These are phyloP conservation scores for Asobara japonica DNA, from an alignment of 1,140 invertebrate species.

Conservation along the genomic window DNA sequence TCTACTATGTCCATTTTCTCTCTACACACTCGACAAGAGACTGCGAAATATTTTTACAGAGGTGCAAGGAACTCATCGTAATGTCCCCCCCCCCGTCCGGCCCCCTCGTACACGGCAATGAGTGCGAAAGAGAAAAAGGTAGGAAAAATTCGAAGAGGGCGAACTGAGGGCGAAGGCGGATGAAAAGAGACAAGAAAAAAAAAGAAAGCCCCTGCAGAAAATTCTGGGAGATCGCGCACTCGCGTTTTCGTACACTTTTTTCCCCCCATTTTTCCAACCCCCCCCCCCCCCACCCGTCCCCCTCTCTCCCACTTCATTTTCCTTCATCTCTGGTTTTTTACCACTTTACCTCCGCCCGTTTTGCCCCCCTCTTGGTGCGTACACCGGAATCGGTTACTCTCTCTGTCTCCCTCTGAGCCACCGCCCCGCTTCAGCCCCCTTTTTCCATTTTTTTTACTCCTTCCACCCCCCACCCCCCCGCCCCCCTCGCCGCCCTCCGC, in stretches of 20 bases:
- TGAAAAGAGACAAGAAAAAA: background rate
- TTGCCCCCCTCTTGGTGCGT: conserved; percentile 48
- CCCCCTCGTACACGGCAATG: no score
- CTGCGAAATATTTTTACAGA: conserved; percentile 46
- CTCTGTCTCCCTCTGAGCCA: background rate
- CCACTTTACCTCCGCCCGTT: conserved; percentile 36
- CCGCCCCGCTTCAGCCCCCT: conserved; percentile 1
- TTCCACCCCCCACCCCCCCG: conserved; percentile 31
- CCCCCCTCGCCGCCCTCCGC: conserved; percentile 40
- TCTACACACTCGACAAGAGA: background rate
- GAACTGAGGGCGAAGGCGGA: background rate
- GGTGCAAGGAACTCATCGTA: conserved; percentile 45
- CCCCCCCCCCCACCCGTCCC: no score
- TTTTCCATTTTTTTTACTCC: background rate
- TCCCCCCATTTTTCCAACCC: no score
- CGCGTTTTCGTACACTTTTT: conserved; percentile 7
- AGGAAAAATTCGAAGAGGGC: no score
- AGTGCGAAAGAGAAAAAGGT: background rate
- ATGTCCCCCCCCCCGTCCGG: no score
- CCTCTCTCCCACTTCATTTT: background rate
- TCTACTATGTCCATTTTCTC: no score
- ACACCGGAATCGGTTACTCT: conserved; percentile 63
- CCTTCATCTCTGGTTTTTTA: conserved; percentile 48
- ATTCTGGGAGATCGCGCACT: conserved; percentile 33
- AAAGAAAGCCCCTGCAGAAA: background rate